Percentiles rank a stretch among this genome's conserved stretches.
Evolutionary conservation across 2,113 vertebrate genomes (phyloP).

Genomic region (Nothoprocta perdicaria): DNA sequence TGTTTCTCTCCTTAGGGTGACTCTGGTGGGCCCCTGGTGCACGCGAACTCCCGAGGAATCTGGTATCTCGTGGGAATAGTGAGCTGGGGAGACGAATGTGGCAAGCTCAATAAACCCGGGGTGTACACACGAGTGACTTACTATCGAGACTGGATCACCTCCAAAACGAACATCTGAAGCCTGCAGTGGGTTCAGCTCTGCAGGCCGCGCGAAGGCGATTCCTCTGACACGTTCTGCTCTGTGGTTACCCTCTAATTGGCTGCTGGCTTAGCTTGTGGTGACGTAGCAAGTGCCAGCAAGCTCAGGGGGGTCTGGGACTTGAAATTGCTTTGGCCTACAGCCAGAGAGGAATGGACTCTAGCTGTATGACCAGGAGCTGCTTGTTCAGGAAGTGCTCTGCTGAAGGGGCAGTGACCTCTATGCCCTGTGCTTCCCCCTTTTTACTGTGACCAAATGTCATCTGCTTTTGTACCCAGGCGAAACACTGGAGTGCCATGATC

Average conservation of each 20-base stretch:
- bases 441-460: background rate
- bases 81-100: slow-evolving; percentile 84
- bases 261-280: slow-evolving; percentile 7
- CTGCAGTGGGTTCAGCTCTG: background rate
- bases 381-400: background rate
- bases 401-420: background rate
- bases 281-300: background rate
- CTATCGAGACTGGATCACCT: slow-evolving; percentile 79
- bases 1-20: slow-evolving; percentile 82
- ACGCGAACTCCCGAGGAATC: slow-evolving; percentile 76
- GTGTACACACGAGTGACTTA: slow-evolving; percentile 79
- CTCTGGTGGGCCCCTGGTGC: slow-evolving; percentile 90
- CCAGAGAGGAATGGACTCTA: background rate
- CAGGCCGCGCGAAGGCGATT: background rate
- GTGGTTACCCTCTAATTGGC: slow-evolving; percentile 10
- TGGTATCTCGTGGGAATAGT: slow-evolving; percentile 85
- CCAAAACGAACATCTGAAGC: slow-evolving; percentile 74
- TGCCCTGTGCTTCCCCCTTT: background rate
- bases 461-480: background rate
- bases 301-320: background rate
- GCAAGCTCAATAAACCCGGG: slow-evolving; percentile 78
- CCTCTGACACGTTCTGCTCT: slow-evolving; percentile 25
- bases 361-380: background rate
- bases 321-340: slow-evolving; percentile 1
- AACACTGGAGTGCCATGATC: background rate